A percentile compares a stretch with the other conserved stretches of the same genome.
Conservation (phyloP, 2,113 vertebrate genomes). For the Sclerurus mexicanus region DNA sequence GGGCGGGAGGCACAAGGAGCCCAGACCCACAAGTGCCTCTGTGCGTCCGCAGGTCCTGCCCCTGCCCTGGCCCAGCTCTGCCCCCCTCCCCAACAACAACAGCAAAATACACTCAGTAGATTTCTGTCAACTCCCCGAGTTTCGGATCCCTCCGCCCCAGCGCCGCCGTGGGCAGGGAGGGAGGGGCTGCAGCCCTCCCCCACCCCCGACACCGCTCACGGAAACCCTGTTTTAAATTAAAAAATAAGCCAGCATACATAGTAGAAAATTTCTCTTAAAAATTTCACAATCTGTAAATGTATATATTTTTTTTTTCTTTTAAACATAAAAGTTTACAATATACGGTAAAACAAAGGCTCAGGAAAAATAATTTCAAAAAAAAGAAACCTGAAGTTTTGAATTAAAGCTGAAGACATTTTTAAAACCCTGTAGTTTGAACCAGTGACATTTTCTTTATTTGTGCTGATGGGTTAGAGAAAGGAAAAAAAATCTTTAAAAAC, state of each 20-base stretch:
- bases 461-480: conserved; percentile 98
- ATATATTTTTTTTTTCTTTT: conserved; percentile 90
- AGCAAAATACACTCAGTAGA: conserved; percentile 78
- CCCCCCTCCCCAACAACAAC: conserved; percentile 37
- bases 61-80: conserved; percentile 13
- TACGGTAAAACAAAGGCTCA: conserved; percentile 91
- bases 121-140: conserved; percentile 71
- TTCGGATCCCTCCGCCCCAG: conserved; percentile 59
- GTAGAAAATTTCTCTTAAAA: conserved; percentile 99
- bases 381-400: conserved; percentile 87
- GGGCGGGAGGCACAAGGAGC: background rate
- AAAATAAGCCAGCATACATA: conserved; percentile 98
- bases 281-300: conserved; percentile 99
- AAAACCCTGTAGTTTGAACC: conserved; percentile 95
- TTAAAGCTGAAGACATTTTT: conserved; percentile 97
- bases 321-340: conserved; percentile 96
- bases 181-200: conserved; percentile 32
- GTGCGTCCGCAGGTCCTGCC: conserved; percentile 15
- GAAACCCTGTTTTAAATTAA: conserved; percentile 93
- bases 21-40: background rate
- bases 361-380: conserved; percentile 88
- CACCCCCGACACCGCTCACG: conserved; percentile 60
- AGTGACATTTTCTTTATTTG: conserved; percentile 90
- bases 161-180: conserved; percentile 18
- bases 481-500: conserved; percentile 92